Evolutionary conservation across 2,888 invertebrate species (phyloP).

Genomic region (Cheilosia soror): DNA sequence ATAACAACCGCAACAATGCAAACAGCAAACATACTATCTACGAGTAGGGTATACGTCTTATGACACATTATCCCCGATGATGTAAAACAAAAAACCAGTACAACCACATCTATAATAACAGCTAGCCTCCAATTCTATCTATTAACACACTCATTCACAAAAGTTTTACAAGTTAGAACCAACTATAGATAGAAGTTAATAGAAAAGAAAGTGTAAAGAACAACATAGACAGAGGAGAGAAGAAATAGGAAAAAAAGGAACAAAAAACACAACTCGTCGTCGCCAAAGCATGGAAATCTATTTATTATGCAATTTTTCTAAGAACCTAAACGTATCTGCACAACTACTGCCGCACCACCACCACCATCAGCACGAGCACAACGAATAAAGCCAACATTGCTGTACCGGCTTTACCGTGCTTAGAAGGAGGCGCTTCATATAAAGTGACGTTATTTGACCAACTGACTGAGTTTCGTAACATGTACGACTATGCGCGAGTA

Average conservation of each 20-base stretch:
- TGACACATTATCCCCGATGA: neutral
- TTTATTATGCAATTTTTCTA: conserved; percentile 23
- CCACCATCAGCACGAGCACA: neutral
- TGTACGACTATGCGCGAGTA: neutral
- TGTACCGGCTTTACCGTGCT: neutral
- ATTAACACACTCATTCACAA: neutral
- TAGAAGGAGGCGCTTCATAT: neutral
- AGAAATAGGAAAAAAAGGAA: conserved; percentile 1
- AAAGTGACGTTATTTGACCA: conserved; percentile 36
- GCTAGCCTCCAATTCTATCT: conserved; percentile 2
- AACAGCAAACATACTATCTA: no score
- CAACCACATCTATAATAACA: conserved; percentile 1
- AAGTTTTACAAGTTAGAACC: neutral
- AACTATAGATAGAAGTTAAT: neutral
- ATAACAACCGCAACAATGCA: no score
- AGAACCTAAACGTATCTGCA: neutral
- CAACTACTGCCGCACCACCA: neutral
- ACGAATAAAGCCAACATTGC: neutral
- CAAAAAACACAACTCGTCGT: neutral
- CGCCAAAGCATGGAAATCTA: neutral
- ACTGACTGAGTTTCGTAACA: conserved; percentile 34
- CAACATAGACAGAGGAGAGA: neutral
- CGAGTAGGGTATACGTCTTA: no score
- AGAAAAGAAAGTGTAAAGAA: neutral
- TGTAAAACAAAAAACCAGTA: conserved; percentile 3